phyloP scores from a whole-genome alignment of 2,797 vertebrate genomes.

The Jordanella pulchra region DNA sequence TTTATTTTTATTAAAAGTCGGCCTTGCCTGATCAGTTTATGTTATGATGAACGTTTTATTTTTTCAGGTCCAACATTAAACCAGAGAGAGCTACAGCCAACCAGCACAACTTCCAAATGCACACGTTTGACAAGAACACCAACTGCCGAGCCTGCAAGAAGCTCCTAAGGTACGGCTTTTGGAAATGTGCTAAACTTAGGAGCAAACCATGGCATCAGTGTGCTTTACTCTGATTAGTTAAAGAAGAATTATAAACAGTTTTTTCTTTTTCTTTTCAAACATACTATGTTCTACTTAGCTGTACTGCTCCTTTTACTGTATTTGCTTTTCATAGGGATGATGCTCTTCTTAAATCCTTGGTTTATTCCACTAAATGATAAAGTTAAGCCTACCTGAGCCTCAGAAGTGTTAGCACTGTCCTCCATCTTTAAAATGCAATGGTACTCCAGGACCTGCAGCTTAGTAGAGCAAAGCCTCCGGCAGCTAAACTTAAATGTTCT shows the following conservation, averaged over 20 bases:
- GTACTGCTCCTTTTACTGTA: neutral
- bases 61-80: slow-evolving; percentile 94
- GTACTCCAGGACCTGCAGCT: too few relatives aligned
- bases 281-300: neutral
- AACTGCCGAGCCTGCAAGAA: slow-evolving; percentile 95
- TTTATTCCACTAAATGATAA: too few relatives aligned
- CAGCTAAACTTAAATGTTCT: too few relatives aligned
- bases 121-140: slow-evolving; percentile 95
- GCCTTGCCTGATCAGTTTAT: neutral
- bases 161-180: slow-evolving; percentile 87
- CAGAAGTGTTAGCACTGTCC: too few relatives aligned
- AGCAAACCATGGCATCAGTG: too few relatives aligned
- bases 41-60: slow-evolving; percentile 15
- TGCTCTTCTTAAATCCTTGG: too few relatives aligned
- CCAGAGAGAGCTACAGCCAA: slow-evolving; percentile 96
- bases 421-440: too few relatives aligned
- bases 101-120: slow-evolving; percentile 98
- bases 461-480: too few relatives aligned
- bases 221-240: neutral
- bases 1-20: neutral
- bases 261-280: neutral
- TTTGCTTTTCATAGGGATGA: too few relatives aligned
- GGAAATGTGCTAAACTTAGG: neutral
- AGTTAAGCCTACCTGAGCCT: too few relatives aligned
- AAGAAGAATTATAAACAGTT: neutral